Base-by-base conservation (phyloP, 1,140 invertebrate species). In the Zaprionus tsacasi region DNA sequence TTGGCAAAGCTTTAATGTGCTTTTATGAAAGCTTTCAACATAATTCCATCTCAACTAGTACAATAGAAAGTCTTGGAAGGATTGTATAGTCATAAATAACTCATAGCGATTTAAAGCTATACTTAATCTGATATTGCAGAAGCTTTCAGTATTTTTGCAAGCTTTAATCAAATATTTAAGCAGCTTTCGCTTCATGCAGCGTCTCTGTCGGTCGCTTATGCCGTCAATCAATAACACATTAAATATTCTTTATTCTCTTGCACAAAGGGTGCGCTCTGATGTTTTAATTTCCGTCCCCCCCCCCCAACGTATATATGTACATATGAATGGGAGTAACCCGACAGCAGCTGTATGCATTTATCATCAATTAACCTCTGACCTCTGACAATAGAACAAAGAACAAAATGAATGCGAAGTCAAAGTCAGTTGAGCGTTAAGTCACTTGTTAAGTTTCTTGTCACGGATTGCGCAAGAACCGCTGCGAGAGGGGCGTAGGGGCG, bases 301-400 rank as follows among this genome's bases (percentile, higher is more conserved):
- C 1, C 21, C n/a, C n/a, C n/a, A n/a, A n/a, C n/a, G n/a, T 21
- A 2, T 21, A 21, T 21, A 21, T 21, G 2, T 21, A 21, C 2
- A 52, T 15, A 43, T 73, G 56, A 56, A 45, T 45, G 40, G 7
- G 40, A 15, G n/a, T 65, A 57, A 21, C 43, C 21, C 40, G 40
- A 48, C 27, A 13, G 12, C 52, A 43, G 55, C 54, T 69, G 54
- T 58, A 70, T 64, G 68, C 68, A 81, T 81, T 86, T 79, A 79
- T 81, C 85, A 88, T 85, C 85, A 88, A 85, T 88, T 88, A 88
- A 81, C 81, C 85, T 85, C 33, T 90, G 85, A 89, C 81, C 81
- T 72, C 61, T n/a, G 63, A 76, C 78, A 81, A 87, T 66, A 70
- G 83, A 87, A 77, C 43, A 52, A 69, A 57, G 65, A 30, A 54